A percentile compares a stretch with the other conserved stretches of the same genome.
These are phyloP conservation scores for Boloria euphrosyne DNA, from an alignment of 2,888 invertebrate genomes.

Conservation along the genomic window DNA sequence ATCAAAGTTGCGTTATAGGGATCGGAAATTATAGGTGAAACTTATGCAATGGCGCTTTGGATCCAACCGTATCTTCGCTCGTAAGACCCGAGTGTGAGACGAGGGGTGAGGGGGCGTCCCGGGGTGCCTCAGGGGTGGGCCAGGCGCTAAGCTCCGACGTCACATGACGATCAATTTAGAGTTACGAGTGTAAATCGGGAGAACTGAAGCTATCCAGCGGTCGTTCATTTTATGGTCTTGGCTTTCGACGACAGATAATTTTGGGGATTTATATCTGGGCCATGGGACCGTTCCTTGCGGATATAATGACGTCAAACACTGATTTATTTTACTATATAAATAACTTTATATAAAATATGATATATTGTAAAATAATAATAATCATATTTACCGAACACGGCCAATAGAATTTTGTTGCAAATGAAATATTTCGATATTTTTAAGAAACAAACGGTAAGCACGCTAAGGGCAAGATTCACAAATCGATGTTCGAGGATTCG, in stretches of 20 bases:
- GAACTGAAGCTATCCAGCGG: slow-evolving; percentile 39
- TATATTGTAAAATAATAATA: neutral
- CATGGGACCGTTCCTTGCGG: slow-evolving; percentile 12
- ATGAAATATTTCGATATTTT: slow-evolving; percentile 1
- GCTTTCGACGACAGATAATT: slow-evolving; percentile 34
- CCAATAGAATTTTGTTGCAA: neutral
- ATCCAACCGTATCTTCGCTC: slow-evolving; percentile 52
- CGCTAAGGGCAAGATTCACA: slow-evolving; percentile 7
- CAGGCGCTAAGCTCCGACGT: slow-evolving; percentile 50
- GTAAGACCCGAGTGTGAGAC: slow-evolving; percentile 40
- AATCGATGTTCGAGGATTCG: slow-evolving; percentile 29
- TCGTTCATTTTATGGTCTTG: slow-evolving; percentile 36
- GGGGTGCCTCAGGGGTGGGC: slow-evolving; percentile 37
- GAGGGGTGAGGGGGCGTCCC: slow-evolving; percentile 34
- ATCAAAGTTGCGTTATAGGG: slow-evolving; percentile 44
- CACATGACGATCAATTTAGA: slow-evolving; percentile 62
- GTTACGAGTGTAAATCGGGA: slow-evolving; percentile 54
- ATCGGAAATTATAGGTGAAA: slow-evolving; percentile 60
- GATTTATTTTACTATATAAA: neutral
- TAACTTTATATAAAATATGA: neutral
- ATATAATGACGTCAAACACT: slow-evolving; percentile 9
- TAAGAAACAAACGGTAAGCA: neutral
- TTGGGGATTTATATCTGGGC: slow-evolving; percentile 21
- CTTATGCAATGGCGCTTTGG: slow-evolving; percentile 54
- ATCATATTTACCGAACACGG: neutral